phyloP scores from a whole-genome alignment of 2,797 vertebrate genomes.

The Chromis chromis region DNA sequence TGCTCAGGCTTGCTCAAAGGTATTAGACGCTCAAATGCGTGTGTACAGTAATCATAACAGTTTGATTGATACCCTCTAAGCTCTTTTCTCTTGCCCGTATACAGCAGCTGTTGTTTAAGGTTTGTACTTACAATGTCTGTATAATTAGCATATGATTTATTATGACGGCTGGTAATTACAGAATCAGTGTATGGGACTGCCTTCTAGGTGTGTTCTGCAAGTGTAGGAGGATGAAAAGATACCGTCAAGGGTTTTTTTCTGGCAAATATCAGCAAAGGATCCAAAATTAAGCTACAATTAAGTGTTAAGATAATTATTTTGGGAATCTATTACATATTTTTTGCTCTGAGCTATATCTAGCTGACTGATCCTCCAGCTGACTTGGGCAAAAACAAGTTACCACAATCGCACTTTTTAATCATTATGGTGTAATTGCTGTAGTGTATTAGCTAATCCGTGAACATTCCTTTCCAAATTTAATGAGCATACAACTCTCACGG shows the following conservation, averaged over 20 bases:
- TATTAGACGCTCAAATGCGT: not conserved
- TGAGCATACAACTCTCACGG: not conserved
- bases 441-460: constrained; percentile 3
- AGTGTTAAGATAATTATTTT: constrained; percentile 29
- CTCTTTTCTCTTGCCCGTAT: not conserved
- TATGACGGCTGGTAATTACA: constrained; percentile 45
- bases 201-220: constrained; percentile 14
- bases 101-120: constrained; percentile 32
- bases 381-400: constrained; percentile 1
- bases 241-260: constrained; percentile 16
- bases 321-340: constrained; percentile 13
- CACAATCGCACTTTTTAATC: not conserved
- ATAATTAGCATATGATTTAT: constrained; percentile 56
- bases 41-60: constrained; percentile 16
- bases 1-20: constrained; percentile 30
- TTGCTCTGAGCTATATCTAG: constrained; percentile 20
- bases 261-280: constrained; percentile 31
- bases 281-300: constrained; percentile 21
- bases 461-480: not conserved
- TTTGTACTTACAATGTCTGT: constrained; percentile 41
- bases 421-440: not conserved
- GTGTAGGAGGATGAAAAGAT: constrained; percentile 19
- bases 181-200: not conserved
- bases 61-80: constrained; percentile 29
- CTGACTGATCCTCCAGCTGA: constrained; percentile 22